Evolutionary conservation across 2,797 vertebrate species (phyloP), one percentile per base, ranked within the genome.

Genomic region (Melanotaenia parkinsoni): DNA sequence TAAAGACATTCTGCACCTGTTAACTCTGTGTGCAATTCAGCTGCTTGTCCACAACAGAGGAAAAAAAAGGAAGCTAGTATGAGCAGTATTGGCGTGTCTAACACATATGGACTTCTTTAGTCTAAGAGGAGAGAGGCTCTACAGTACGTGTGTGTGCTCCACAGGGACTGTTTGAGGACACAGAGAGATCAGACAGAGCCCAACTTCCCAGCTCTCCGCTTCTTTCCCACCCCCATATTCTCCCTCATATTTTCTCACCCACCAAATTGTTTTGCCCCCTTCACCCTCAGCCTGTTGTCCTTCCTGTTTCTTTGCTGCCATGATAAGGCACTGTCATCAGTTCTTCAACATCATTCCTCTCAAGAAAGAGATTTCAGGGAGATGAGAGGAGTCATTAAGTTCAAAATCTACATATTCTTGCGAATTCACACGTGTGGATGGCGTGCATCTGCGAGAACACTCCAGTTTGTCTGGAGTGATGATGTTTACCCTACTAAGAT

Each of bases 91-190:
- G 50, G 61, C 56, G n/a, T 84, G 78, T 85, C 72, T 84, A 26
- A 60, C 67, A 66, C 87, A 91, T 84, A 70, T 88, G 76, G 76
- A 82, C 56, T 80, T 84, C 80, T 76, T 89, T 86, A 80, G 67
- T 70, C 59, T 63, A 67, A 43, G 35, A 57, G 70, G 43, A 66
- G 68, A 43, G 33, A 63, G 3, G 50, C 63, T 67, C 51, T 14
- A 54, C 51, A 54, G 51, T 63, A 0, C 67, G 56, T 77, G 37
- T 76, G 74, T 57, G 72, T 30, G 54, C 54, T 47, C n/a, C 26
- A 58, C 54, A 16, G 54, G 5, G 26, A 45, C 20, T 38, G 24
- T 70, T 47, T n/a, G 51, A 65, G 80, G 62, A 85, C 79, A 81
- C 72, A 76, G 32, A 67, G 77, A 87, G 77, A 90, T 87, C 81